Base-by-base conservation (phyloP, 2,797 vertebrate genomes). In the Loriculus beryllinus region DNA sequence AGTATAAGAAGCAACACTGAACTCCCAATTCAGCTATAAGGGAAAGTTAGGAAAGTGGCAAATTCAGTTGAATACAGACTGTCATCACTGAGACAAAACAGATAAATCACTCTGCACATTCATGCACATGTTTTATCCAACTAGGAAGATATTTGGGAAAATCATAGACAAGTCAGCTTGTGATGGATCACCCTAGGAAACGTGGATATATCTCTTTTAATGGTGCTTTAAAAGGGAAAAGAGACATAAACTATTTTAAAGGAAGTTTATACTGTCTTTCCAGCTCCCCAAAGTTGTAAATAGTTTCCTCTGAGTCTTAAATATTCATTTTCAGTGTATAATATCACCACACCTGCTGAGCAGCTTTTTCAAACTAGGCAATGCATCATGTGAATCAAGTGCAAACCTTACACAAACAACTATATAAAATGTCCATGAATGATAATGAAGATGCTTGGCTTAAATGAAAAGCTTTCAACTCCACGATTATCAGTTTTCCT, bases 111-210 rank as follows among this genome's bases (percentile, higher is more conserved):
- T 82, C 78, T 82, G 45, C 19, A 49, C 33, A 57, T 67, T 87
- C 37, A 87, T 42, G 70, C 1, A 1, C 35, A 75, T 71, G 64
- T 69, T 88, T 68, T 70, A 45, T 49, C 60, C 68, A 75, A 81
- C 62, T 59, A 94, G 69, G 54, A 89, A 89, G 68, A 75, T 47
- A 64, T 65, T 65, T 62, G 29, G 72, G 57, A 72, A 96, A 93
- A 82, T 62, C 39, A 49, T 77, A 47, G 67, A 68, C 19, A 85
- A 92, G 72, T 57, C 65, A 86, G 39, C 19, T 51, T 87, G 39
- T 69, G 79, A 95, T 47, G 20, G 56, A 89, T 86, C 62, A 92
- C 9, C 14, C 42, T 33, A 83, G 31, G 39, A 93, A 95, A 90
- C 4, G 5, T 4, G 64, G 37, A 82, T 49, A 9, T 82, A 68